These are phyloP conservation scores for Drosophila biarmipes DNA, from an alignment of 1,140 invertebrate genomes.

Conservation along the genomic window DNA sequence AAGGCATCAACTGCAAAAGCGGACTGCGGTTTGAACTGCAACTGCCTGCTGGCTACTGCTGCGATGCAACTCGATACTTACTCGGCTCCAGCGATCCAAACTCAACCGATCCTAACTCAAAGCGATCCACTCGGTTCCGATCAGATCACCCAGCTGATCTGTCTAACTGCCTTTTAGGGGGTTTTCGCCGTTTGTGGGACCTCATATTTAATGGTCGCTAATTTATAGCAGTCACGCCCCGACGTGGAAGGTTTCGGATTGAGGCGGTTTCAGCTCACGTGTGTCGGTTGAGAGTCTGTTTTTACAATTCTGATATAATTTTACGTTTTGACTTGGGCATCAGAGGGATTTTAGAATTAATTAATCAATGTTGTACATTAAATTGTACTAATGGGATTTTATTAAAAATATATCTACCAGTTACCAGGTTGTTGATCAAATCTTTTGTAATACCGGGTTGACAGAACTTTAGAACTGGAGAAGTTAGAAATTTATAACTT, in stretches of 20 bases:
- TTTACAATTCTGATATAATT: neutral
- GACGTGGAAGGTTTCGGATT: constrained; percentile 28
- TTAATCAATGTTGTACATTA: too few relatives aligned
- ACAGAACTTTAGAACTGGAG: too few relatives aligned
- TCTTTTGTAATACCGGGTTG: too few relatives aligned
- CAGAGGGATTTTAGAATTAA: too few relatives aligned
- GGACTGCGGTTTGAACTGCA: constrained; percentile 46
- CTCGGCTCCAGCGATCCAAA: constrained; percentile 1
- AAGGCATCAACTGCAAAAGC: constrained; percentile 41
- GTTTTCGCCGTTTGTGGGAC: constrained; percentile 56
- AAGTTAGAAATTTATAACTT: too few relatives aligned
- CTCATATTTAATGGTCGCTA: constrained; percentile 78
- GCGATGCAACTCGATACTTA: constrained; percentile 3
- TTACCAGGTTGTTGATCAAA: too few relatives aligned
- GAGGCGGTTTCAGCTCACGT: constrained; percentile 28
- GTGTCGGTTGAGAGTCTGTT: constrained; percentile 1
- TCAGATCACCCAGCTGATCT: constrained; percentile 8
- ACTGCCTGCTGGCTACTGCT: constrained; percentile 30
- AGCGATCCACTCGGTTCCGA: neutral
- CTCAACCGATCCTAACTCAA: constrained; percentile 2
- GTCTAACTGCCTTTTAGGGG: constrained; percentile 65
- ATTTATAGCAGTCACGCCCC: constrained; percentile 61
- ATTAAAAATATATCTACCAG: too few relatives aligned
- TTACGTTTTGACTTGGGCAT: too few relatives aligned
- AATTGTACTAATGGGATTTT: too few relatives aligned